These are phyloP conservation scores for Poeciliopsis retropinna DNA, from an alignment of 2,113 vertebrate genomes.

Conservation along the genomic window DNA sequence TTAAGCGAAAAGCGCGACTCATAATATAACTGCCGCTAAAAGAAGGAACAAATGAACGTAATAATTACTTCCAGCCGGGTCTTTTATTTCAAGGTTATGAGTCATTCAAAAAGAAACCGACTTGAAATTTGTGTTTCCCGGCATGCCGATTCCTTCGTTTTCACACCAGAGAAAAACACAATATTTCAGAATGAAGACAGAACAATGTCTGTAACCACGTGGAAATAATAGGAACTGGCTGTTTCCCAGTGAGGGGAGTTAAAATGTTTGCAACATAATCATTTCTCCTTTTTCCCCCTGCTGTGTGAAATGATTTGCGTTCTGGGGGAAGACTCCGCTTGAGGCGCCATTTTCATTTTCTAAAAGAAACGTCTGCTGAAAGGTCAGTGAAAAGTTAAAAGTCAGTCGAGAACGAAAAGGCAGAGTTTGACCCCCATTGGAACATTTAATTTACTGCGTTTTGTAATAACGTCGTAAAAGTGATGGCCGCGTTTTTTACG, in stretches of 20 bases:
- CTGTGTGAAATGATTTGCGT: slow-evolving; percentile 24
- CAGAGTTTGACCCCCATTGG: background rate
- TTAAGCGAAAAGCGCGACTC: slow-evolving; percentile 27
- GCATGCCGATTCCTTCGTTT: background rate
- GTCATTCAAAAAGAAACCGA: slow-evolving; percentile 1
- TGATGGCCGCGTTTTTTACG: background rate
- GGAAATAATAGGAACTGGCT: slow-evolving; percentile 15
- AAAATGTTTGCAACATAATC: slow-evolving; percentile 25
- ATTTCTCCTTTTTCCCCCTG: background rate
- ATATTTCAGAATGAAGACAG: background rate
- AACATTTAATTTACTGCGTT: background rate
- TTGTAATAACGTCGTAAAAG: background rate
- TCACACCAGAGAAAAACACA: background rate
- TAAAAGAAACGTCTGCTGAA: background rate
- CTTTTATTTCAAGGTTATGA: slow-evolving; percentile 6
- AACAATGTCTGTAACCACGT: background rate
- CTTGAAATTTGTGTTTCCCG: background rate
- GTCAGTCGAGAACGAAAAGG: background rate
- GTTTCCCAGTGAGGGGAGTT: slow-evolving; percentile 14
- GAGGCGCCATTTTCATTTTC: background rate
- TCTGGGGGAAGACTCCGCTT: background rate
- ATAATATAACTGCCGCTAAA: slow-evolving; percentile 14
- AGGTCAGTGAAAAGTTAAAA: slow-evolving; percentile 15
- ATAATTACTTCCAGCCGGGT: background rate
- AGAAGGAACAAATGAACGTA: background rate